phyloP scores from a whole-genome alignment of 2,113 vertebrate species.

The Carettochelys insculpta region DNA sequence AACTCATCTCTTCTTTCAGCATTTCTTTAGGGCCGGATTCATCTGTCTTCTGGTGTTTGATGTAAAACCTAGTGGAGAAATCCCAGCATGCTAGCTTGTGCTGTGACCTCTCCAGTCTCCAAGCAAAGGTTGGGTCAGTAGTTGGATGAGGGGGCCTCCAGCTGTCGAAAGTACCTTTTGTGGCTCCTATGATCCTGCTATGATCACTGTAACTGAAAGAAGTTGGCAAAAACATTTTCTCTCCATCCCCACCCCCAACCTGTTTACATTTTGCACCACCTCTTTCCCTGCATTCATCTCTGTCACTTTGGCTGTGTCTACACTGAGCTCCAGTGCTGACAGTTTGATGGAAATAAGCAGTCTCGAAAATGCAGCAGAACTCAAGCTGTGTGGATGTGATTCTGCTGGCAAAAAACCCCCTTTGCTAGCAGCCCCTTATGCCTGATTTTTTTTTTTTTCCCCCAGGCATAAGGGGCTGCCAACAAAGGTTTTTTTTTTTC shows the following conservation, averaged over 20 bases:
- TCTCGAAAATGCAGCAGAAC: too few relatives aligned
- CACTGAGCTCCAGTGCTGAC: too few relatives aligned
- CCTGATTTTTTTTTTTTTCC: too few relatives aligned
- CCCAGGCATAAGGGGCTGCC: too few relatives aligned
- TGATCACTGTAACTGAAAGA: not conserved
- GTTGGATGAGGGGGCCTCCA: not conserved
- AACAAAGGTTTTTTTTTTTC: too few relatives aligned
- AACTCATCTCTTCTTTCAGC: not conserved
- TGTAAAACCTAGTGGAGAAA: not conserved
- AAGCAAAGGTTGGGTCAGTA: not conserved
- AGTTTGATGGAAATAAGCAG: too few relatives aligned
- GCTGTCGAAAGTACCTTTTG: not conserved
- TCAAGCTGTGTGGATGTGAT: too few relatives aligned
- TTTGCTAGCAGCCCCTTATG: too few relatives aligned
- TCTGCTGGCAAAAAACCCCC: too few relatives aligned
- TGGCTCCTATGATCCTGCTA: too few relatives aligned
- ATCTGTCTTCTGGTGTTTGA: not conserved
- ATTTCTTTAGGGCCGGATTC: not conserved
- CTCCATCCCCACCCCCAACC: too few relatives aligned
- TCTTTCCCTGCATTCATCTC: accelerated
- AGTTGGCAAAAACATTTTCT: not conserved
- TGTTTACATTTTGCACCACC: not conserved
- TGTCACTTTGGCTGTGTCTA: too few relatives aligned
- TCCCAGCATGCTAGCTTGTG: accelerated
- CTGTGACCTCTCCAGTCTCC: not conserved